Evolutionary conservation across 2,797 vertebrate species (phyloP).

Genomic region (Coreius guichenoti): DNA sequence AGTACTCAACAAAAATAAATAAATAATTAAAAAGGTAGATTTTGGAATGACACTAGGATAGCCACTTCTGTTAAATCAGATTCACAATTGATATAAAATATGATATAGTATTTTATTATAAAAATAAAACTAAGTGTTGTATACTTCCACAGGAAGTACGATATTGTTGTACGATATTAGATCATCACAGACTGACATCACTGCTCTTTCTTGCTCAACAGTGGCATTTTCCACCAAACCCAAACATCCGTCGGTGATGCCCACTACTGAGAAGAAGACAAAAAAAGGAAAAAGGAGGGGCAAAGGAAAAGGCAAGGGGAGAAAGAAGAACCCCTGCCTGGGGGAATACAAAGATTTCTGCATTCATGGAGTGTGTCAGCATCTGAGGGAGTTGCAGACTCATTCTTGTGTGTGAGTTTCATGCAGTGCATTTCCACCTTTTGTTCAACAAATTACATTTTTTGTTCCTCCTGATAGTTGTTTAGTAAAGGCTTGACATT

Average conservation of each 20-base stretch:
- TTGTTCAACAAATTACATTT: background rate
- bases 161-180: background rate
- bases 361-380: conserved; percentile 83
- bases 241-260: conserved; percentile 67
- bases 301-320: conserved; percentile 79
- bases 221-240: conserved; percentile 82
- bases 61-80: background rate
- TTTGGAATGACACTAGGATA: background rate
- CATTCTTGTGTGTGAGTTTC: conserved; percentile 83
- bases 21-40: background rate
- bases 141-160: background rate
- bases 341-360: conserved; percentile 83
- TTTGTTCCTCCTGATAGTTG: background rate
- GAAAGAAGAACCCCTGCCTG: conserved; percentile 83
- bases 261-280: conserved; percentile 67
- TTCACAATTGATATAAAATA: background rate
- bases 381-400: conserved; percentile 73
- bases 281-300: conserved; percentile 70
- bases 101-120: background rate
- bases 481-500: background rate
- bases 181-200: conserved; percentile 24
- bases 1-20: background rate
- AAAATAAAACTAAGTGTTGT: background rate
- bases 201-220: conserved; percentile 55
- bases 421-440: background rate